Evolutionary conservation across 2,797 vertebrate species (phyloP), one percentile per base, ranked within the genome.

Genomic region (Cyprinodon diabolis): DNA sequence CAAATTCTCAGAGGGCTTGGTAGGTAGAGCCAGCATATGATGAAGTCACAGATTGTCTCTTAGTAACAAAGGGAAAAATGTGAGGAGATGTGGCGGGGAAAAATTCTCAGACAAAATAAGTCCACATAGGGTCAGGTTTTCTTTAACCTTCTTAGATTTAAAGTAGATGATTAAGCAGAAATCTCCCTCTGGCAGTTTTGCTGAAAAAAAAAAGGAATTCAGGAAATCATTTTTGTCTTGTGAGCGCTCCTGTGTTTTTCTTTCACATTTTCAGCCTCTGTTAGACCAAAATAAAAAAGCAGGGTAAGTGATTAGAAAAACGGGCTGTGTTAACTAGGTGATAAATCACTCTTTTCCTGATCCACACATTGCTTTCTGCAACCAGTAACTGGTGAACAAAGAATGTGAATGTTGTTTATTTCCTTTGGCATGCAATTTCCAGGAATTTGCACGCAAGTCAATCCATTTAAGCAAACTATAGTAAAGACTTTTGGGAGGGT

Each of bases 1-100:
- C 70, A 72, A 70, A 66, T 17, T 21, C 62, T 66, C 51, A 30
- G 43, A 30, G 49, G 54, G 13, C n/a, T 30, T 30, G 54, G 56
- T 45, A 57, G 40, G n/a, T 5, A 2, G 37, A 56, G 68, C 40
- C 68, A 23, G 40, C 54, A 25, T 23, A 57, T 56, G n/a, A 69
- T 56, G 52, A 56, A 23, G 37, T 9, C n/a, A 23, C 47, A 62
- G 2, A 77, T 51, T 69, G 9, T 77, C 35, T 56, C 37, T 19
- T 49, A 52, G 56, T 19, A 15, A 23, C 6, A 14, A 67, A 43
- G 40, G 11, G 12, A 52, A 17, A 51, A 51, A 6, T 37, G 58
- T 37, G 14, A 51, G 4, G 4, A 17, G 65, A 30, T 37, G 25
- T 21, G 25, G 23, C 3, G 12, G 17, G 5, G 1, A 40, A 40